Evolutionary conservation across 30 jellyfish, hydroid and myxozoan species (phyloP), one percentile per base, ranked within the genome.

Genomic region (Cassiopea xamachana): DNA sequence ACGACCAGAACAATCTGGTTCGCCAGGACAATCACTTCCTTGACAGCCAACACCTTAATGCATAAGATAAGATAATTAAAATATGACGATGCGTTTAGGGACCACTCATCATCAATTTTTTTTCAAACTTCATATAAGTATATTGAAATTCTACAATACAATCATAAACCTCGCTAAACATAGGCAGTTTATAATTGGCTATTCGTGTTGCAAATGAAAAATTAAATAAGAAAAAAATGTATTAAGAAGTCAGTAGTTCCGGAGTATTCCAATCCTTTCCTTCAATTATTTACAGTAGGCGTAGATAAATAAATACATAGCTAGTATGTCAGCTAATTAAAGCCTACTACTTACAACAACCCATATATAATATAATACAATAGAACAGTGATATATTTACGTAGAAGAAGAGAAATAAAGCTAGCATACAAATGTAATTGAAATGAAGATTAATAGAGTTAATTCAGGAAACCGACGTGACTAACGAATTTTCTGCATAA

Each of bases 1-100:
- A 18, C 95, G 95, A 15, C 95, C 95, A 58, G 95, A 88, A 47
- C 95, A 88, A 70, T 88, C 95, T 12, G 95, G 95, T 5, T 88
- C 95, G 19, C 95, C 95, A 13, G 95, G 95, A 71, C 95, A 88
- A 45, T 88, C 95, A 39, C 87, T 70, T 44, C 95, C 95, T 79
- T 88, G 91, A 58, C 95, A 88, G 82, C 95, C 95, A 69, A 85
- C 87, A 5, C 95, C 95, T 88, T 13, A 2, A 46, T 55, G 70
- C 46, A 17, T 14, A 17, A 14, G 15, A 27, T 27, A 27, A 27
- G 39, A 27, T 27, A 27, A 27, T 0, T 27, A 27, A 27, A 27
- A 27, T 27, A 27, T 27, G 39, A 27, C 39, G 39, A 27, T 27
- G 39, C 39, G 39, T 27, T 27, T 27, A 27, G 39, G 39, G 39